Base-by-base conservation (phyloP, 2,797 vertebrate species). In the Anabas testudineus region DNA sequence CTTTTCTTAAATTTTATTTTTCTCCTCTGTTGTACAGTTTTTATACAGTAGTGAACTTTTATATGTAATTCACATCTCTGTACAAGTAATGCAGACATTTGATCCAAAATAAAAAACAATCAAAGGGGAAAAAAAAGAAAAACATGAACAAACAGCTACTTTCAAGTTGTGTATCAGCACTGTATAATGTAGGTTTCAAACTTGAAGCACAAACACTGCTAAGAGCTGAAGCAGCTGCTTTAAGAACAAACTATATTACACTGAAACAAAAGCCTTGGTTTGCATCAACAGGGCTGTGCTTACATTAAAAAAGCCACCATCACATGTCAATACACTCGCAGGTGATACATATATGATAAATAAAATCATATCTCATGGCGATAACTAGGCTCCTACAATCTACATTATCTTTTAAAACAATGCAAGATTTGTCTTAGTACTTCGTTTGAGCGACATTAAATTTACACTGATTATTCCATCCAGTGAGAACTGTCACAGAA, bases 1-100 rank as follows among this genome's bases (percentile, higher is more conserved):
- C 71, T 63, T 39, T 18, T 71, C 16, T 81, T 59, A 2, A 5
- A 42, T 49, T 87, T 76, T 69, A 75, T 82, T 86, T 54, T 64
- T 37, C 36, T 42, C 69, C 21, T 58, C 19, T 13, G 22, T 55
- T 62, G 36, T 52, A 57, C 67, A 72, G 14, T 52, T 66, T 63
- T 49, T 51, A 37, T 34, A 75, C 68, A 81, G 42, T 24, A 32
- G 62, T 73, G 65, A 76, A 71, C 51, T 10, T 66, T 42, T 80
- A 24, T 22, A 55, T 49, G 51, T 19, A 45, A 63, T 57, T 67
- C 72, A 82, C 73, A 73, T 57, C 51, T 77, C 64, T 84, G 61
- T 78, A 84, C 80, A 89, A 28, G 19, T 67, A 14, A 84, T 42
- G 41, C 63, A 66, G 37, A 78, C 4, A 1, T 42, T 77, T 65